Evolutionary conservation across 2,113 vertebrate genomes (phyloP).

Genomic region (Aleadryas rufinucha): DNA sequence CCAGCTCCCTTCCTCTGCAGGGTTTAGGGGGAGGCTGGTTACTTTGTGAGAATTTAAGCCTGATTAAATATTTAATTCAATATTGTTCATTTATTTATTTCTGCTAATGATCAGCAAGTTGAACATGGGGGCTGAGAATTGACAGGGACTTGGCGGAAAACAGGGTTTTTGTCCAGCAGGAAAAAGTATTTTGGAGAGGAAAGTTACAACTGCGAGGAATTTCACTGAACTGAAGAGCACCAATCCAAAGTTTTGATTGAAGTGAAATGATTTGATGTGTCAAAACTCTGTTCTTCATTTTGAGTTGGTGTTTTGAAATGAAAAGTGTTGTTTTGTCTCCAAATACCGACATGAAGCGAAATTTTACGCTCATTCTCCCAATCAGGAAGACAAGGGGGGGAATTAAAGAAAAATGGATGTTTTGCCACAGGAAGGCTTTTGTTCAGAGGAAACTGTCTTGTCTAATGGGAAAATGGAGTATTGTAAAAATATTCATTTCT

Average conservation of each 20-base stretch:
- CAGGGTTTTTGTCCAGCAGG: background rate
- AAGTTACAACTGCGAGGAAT: background rate
- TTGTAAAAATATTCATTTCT: background rate
- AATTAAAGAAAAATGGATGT: background rate
- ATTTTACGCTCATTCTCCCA: conserved; percentile 2
- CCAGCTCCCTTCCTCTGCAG: conserved; percentile 14
- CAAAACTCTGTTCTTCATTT: conserved; percentile 39
- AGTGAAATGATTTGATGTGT: conserved; percentile 52
- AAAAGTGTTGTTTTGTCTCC: conserved; percentile 56
- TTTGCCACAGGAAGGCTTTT: background rate
- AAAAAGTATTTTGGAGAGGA: background rate
- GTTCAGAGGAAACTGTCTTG: background rate
- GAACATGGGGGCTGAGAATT: background rate
- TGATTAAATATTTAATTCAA: conserved; percentile 49
- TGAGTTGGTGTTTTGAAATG: conserved; percentile 58
- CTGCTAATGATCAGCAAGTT: conserved; percentile 8
- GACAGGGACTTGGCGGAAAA: background rate
- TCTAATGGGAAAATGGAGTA: background rate
- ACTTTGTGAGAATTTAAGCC: conserved; percentile 25
- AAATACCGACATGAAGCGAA: background rate
- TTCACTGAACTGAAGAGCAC: background rate
- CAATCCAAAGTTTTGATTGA: conserved; percentile 42
- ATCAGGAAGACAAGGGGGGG: background rate
- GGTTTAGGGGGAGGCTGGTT: background rate
- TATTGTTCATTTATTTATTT: conserved; percentile 44